A percentile compares a stretch with the other conserved stretches of the same genome.
Conservation (phyloP, 2,888 invertebrate species). For the Electrophaes corylata region DNA sequence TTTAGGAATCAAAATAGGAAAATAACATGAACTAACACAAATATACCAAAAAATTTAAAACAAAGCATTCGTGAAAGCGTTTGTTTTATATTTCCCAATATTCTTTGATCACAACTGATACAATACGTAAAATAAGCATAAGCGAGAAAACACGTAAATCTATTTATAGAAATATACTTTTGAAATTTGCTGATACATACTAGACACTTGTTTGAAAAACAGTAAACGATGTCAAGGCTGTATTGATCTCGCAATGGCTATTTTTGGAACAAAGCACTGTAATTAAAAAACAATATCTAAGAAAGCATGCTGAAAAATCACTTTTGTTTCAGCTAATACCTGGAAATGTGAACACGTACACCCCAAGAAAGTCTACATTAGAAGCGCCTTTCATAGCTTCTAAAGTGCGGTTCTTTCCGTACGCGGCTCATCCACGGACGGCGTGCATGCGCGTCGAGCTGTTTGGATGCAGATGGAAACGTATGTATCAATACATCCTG, state of each 20-base stretch:
- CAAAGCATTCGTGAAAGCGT: constrained; percentile 24
- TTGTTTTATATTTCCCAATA: constrained; percentile 26
- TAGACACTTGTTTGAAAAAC: no score
- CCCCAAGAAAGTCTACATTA: constrained; percentile 87
- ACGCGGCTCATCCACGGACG: constrained; percentile 92
- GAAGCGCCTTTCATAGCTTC: constrained; percentile 94
- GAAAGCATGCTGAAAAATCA: neutral
- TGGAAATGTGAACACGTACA: constrained; percentile 91
- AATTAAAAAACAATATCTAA: neutral
- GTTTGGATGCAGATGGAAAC: constrained; percentile 90
- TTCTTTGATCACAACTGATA: constrained; percentile 22
- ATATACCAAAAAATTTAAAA: constrained; percentile 29
- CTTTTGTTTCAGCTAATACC: constrained; percentile 86
- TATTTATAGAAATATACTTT: neutral
- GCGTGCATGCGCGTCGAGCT: constrained; percentile 97
- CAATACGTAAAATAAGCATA: constrained; percentile 27
- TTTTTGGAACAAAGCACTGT: no score
- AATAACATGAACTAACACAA: constrained; percentile 28
- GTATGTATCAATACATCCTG: constrained; percentile 60
- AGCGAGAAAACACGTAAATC: constrained; percentile 11
- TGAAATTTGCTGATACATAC: neutral
- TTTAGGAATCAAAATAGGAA: neutral
- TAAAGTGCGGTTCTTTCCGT: constrained; percentile 94
- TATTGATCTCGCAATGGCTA: no score
- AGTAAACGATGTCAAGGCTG: no score